Evolutionary conservation across 2,888 invertebrate species (phyloP).

Genomic region (Galerucella nymphaeae): DNA sequence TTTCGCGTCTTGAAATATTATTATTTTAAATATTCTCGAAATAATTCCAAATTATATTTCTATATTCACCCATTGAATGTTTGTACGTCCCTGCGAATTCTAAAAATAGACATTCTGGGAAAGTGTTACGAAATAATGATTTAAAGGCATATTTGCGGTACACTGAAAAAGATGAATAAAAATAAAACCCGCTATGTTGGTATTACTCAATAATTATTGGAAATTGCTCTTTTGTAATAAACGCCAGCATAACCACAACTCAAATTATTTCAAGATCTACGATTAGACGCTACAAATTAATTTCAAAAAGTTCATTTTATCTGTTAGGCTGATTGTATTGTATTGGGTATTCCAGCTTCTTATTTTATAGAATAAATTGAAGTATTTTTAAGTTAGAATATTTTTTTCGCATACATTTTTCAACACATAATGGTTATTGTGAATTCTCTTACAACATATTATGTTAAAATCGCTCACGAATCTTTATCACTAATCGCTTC

Average conservation of each 20-base stretch:
- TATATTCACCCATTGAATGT: background rate
- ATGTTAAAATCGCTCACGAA: constrained; percentile 7
- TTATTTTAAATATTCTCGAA: too few species aligned
- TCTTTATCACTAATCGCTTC: constrained; percentile 13
- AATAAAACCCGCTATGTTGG: constrained; percentile 8
- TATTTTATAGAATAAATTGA: too few species aligned
- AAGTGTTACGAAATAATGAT: background rate
- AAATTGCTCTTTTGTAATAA: constrained; percentile 13
- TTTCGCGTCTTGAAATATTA: too few species aligned
- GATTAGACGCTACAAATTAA: background rate
- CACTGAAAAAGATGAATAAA: background rate
- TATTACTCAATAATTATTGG: background rate
- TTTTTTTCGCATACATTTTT: too few species aligned
- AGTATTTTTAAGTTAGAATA: too few species aligned
- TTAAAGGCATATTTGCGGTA: constrained; percentile 8
- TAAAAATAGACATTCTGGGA: background rate
- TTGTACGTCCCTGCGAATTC: background rate
- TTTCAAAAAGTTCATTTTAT: background rate
- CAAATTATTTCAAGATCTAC: background rate
- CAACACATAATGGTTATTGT: constrained; percentile 3
- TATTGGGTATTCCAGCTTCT: background rate
- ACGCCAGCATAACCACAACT: constrained; percentile 1
- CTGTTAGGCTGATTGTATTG: background rate
- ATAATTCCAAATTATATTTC: too few species aligned
- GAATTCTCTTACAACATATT: background rate